Evolutionary conservation across 2,888 invertebrate genomes (phyloP), one percentile per base, ranked within the genome.

Genomic region (Eudasyphora cyanicolor): DNA sequence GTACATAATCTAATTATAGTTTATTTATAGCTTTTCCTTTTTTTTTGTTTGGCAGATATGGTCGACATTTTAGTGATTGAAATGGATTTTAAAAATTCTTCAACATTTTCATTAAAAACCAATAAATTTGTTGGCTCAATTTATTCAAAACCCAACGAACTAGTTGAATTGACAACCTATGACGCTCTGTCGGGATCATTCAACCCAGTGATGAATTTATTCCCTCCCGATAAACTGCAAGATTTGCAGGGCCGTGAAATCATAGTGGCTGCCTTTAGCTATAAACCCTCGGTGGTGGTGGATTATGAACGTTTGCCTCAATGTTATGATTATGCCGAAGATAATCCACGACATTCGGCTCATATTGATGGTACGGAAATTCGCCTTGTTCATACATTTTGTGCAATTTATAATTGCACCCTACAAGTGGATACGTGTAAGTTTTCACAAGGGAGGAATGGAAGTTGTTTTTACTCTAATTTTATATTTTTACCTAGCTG

Each of bases 361-460:
- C 82, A 81, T 14, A 91, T 93, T 35, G 94, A 95, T 90, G 95
- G 95, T 5, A 92, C 93, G 0, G 94, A 94, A 88, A 89, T 92
- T 45, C 88, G 89, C 10, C 76, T 92, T 6, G 86, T 91, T 49
- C 74, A 92, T 0, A 88, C 89, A 32, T 93, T 92, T 87, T 92
- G 92, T 79, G 85, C 87, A 69, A 85, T 91, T 1, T 88, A 91
- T 75, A 94, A 94, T 86, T 93, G 93, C 86, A 92, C 93, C 0
- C 86, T 93, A 1, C 86, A 90, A 79, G 89, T 92, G 12, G 89
- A 89, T 78, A 87, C 89, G 38, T 86, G 91, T 91, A 81, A 67
- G 87, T 85, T 10, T 1, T 0, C 32, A 10, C 2, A 35, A 91
- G 29, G 88, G 89, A 1, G 91, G 86, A 10, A 1, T 86, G 88